phyloP scores from a whole-genome alignment of 2,113 vertebrate species.

The Tragelaphus imberbis region DNA sequence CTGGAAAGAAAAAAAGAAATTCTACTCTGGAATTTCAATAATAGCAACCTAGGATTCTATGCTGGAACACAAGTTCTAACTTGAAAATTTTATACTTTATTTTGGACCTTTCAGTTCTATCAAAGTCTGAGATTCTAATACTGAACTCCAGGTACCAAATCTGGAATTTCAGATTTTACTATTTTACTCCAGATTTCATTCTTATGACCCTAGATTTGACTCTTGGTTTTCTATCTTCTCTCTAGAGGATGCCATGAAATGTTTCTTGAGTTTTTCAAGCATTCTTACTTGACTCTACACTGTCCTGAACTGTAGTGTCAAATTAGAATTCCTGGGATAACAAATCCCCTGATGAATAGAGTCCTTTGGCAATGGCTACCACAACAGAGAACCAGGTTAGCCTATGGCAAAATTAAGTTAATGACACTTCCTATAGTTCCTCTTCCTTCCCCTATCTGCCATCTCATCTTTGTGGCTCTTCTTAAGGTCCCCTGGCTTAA shows the following conservation, averaged over 20 bases:
- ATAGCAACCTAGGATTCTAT: not conserved
- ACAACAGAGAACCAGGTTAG: not conserved
- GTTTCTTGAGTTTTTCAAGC: conserved; percentile 13
- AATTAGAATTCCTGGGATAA: not conserved
- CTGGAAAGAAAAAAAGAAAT: not conserved
- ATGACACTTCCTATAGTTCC: not conserved
- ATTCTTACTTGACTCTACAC: conserved; percentile 8
- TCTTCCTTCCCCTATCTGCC: not conserved
- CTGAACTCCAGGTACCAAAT: not conserved
- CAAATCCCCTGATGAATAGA: not conserved
- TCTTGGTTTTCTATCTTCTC: not conserved
- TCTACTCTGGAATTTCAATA: not conserved
- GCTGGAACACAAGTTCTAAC: not conserved
- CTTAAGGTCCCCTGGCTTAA: not conserved
- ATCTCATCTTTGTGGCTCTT: not conserved
- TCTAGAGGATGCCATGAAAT: not conserved
- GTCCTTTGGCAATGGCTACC: not conserved
- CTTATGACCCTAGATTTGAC: not conserved
- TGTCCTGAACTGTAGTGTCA: not conserved
- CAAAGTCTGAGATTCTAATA: not conserved
- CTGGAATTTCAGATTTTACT: conserved; percentile 22
- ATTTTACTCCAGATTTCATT: not conserved
- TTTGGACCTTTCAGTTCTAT: conserved; percentile 5
- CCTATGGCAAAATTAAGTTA: not conserved
- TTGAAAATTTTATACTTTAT: not conserved